These are phyloP conservation scores for Myopa testacea DNA, from an alignment of 2,888 invertebrate species.

Conservation along the genomic window DNA sequence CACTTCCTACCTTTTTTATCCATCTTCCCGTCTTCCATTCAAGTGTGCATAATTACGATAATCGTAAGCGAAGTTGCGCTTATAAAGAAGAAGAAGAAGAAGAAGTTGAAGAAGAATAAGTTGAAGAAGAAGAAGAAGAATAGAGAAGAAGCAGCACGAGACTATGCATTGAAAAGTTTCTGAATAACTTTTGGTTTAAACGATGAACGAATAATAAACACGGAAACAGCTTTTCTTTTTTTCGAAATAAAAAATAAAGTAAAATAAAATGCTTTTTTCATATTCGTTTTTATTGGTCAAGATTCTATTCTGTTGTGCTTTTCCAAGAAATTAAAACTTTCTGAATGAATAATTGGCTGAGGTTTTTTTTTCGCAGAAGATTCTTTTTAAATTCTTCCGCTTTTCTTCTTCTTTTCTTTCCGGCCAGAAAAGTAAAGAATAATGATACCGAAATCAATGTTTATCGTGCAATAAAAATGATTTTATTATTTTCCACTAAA, in stretches of 20 bases:
- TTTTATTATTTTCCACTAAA: constrained; percentile 44
- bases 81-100: constrained; percentile 46
- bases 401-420: no score
- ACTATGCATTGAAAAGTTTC: constrained; percentile 5
- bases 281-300: background rate
- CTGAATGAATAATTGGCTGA: no score
- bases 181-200: constrained; percentile 2
- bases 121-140: constrained; percentile 25
- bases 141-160: background rate
- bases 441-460: constrained; percentile 58
- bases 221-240: no score
- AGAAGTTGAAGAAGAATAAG: constrained; percentile 26
- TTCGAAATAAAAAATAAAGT: background rate
- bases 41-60: constrained; percentile 62
- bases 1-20: no score
- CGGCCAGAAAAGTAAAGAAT: constrained; percentile 35
- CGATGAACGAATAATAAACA: no score
- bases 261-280: background rate
- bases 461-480: constrained; percentile 47
- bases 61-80: constrained; percentile 53
- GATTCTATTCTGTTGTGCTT: background rate
- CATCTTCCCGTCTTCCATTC: constrained; percentile 15
- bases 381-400: no score
- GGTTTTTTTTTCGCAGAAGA: no score
- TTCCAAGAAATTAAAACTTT: background rate